Evolutionary conservation across 2,113 vertebrate species (phyloP), one percentile per base, ranked within the genome.

Genomic region (Hydrochoerus hydrochaeris): DNA sequence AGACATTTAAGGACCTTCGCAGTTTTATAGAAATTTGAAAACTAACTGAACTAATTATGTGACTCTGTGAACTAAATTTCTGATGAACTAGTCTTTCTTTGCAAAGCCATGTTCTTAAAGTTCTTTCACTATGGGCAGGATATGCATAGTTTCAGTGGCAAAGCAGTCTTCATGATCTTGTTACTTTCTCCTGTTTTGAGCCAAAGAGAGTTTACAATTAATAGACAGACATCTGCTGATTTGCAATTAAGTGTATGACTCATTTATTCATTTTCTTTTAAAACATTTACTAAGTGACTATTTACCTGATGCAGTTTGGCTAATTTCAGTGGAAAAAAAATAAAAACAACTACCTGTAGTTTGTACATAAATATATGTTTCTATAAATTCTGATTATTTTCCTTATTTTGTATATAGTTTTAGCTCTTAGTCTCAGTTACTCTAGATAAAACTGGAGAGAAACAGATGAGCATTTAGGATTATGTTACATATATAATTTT

Each of bases 11-110:
- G 91, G 49, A 80, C 58, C 60, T 93, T 98, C 80, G 94, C 32
- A 94, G 54, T 89, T 94, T 92, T 14, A 63, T 16, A 91, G 78
- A 97, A 83, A 71, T 57, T 92, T 94, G 93, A 94, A 96, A 93
- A 88, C 58, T 88, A 88, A 90, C 82, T 94, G 82, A 95, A 91
- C 84, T 92, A 82, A 63, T 58, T 95, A 92, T 88, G 30, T 54
- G 44, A 94, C 38, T 92, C 81, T 20, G 75, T 63, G 49, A 94
- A 78, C 85, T 94, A 96, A 95, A 96, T 88, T 96, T 92, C 89
- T 95, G 58, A 65, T 94, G 49, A 96, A 75, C 26, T 71, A 9
- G 62, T 88, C 88, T 96, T 71, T 32, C 80, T 93, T 92, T 94
- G 28, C 71, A 96, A 89, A 86, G 41, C 49, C 49, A 90, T 88